Evolutionary conservation across 2,888 invertebrate genomes (phyloP), one percentile per base, ranked within the genome.

Genomic region (Standfussiana lucernea): DNA sequence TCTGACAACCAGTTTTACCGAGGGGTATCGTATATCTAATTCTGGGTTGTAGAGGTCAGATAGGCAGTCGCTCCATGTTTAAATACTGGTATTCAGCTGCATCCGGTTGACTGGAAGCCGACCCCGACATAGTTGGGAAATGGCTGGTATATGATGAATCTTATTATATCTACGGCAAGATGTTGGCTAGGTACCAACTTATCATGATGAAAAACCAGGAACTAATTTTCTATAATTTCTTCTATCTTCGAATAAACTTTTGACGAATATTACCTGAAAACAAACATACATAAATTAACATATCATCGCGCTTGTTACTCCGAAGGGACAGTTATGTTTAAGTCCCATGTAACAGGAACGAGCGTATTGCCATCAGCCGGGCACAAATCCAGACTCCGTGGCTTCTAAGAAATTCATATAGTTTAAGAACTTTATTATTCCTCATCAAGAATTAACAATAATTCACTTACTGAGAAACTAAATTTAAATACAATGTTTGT

Each of bases 191-290:
- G 83, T 1, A 35, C 11, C 15, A 18, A 40, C 1, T 87, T 53
- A 92, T 75, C 91, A 88, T 0, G 92, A 90, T 5, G 92, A 90
- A 15, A 94, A 90, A 4, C 90, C 90, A 0, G 95, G 93, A 24
- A 95, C 87, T 15, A 93, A 85, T 62, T 89, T 92, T 68, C 90
- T 94, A 24, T 69, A 91, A 82, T 50, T 89, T 8, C 92, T 89
- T 40, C 85, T 93, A 6, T 97, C 96, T 91, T 98, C 98, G 90
- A 99, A 99, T 40, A 99, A 96, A 93, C 98, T 98, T 83, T 97
- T 97, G 28, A 99, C 97, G 97, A 99, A 97, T 64, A 98, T 93
- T 5, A 99, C 98, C 97, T 98, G 93, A 4, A 92, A 92, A 81
- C 42, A 56, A 40, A 79, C 32, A 18, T n/a, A 8, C 4, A n/a